phyloP scores from a whole-genome alignment of 2,797 vertebrate genomes.

The Spatula clypeata region DNA sequence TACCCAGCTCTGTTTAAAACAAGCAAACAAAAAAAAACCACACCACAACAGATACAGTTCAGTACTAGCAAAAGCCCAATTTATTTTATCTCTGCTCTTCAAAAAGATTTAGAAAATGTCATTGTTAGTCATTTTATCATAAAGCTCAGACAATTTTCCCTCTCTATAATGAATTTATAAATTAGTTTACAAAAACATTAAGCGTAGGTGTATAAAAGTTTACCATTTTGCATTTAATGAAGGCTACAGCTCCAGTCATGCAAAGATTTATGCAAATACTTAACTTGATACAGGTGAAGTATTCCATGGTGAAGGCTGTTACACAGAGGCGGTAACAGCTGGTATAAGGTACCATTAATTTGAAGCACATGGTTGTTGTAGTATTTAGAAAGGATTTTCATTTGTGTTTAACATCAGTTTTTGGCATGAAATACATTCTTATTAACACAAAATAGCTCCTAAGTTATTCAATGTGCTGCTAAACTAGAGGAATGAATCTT shows the following conservation, averaged over 20 bases:
- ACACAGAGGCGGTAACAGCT: background rate
- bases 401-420: constrained; percentile 16
- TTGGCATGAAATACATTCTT: background rate
- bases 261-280: background rate
- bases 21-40: no score
- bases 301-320: background rate
- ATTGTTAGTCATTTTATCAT: background rate
- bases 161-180: constrained; percentile 9
- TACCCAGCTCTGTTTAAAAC: background rate
- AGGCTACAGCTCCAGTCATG: background rate
- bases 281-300: constrained; percentile 20
- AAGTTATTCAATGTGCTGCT: accelerated
- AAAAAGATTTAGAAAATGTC: background rate
- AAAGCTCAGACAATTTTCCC: constrained; percentile 2
- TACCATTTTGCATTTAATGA: constrained; percentile 17
- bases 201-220: background rate
- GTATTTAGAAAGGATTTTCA: background rate
- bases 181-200: constrained; percentile 40
- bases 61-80: background rate
- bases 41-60: background rate
- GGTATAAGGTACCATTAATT: constrained; percentile 1
- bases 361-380: background rate
- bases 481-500: background rate
- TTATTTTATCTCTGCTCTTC: background rate
- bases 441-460: background rate